A percentile compares a stretch with the other conserved stretches of the same genome.
phyloP scores from a whole-genome alignment of 2,888 invertebrate species.

The Dorcus parallelipipedus region DNA sequence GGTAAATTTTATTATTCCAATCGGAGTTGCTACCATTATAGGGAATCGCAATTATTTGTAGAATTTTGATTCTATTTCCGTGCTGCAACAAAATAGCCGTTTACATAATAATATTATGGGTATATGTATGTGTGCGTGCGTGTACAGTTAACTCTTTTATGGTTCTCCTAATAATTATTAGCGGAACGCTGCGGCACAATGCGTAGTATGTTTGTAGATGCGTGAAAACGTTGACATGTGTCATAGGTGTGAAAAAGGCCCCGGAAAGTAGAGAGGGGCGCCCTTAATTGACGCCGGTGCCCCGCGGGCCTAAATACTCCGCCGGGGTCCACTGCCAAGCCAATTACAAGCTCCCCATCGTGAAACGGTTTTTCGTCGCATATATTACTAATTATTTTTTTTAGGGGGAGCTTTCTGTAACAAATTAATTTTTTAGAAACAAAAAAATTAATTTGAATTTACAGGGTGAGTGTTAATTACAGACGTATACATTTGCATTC shows the following conservation, averaged over 20 bases:
- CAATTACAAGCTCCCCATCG: slow-evolving; percentile 24
- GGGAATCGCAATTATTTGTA: too few relatives aligned
- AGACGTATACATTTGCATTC: too few relatives aligned
- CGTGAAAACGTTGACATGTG: slow-evolving; percentile 11
- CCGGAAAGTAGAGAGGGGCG: slow-evolving; percentile 3
- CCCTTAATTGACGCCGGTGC: slow-evolving; percentile 12
- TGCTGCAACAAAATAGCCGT: too few relatives aligned
- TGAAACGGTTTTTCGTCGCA: slow-evolving; percentile 1
- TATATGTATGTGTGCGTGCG: too few relatives aligned
- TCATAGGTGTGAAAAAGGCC: slow-evolving; percentile 13
- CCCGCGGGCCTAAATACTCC: slow-evolving; percentile 12
- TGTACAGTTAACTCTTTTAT: slow-evolving; percentile 14
- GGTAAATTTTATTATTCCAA: too few relatives aligned
- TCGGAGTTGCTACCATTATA: too few relatives aligned
- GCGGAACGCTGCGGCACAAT: slow-evolving; percentile 4
- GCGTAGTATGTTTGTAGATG: slow-evolving; percentile 10
- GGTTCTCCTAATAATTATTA: slow-evolving; percentile 13
- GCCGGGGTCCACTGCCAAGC: slow-evolving; percentile 21
- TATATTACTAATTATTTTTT: background rate
- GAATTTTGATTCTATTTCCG: too few relatives aligned
- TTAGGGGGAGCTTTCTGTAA: too few relatives aligned
- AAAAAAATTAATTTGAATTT: too few relatives aligned
- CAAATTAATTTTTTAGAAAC: too few relatives aligned
- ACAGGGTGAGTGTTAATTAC: too few relatives aligned
- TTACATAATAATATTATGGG: too few relatives aligned